These are phyloP conservation scores for Ceryle rudis DNA, from an alignment of 2,797 vertebrate species.

Conservation along the genomic window DNA sequence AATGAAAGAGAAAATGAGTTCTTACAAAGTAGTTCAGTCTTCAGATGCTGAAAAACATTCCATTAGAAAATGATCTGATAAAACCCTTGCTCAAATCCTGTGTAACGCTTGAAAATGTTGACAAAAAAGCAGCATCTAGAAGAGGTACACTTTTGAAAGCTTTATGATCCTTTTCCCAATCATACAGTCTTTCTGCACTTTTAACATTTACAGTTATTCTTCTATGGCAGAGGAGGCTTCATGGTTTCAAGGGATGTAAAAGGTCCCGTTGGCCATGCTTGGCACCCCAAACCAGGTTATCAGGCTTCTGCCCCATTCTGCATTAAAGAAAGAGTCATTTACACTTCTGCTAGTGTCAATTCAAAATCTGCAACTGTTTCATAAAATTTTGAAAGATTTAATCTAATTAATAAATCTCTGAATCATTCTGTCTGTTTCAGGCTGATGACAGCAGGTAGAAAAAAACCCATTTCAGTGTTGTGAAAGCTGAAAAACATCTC, in stretches of 20 bases:
- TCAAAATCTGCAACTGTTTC: background rate
- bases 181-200: background rate
- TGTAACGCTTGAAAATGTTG: background rate
- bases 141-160: background rate
- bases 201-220: background rate
- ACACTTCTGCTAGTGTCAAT: background rate
- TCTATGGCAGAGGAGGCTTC: background rate
- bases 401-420: background rate
- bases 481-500: background rate
- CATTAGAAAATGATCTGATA: background rate
- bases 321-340: background rate
- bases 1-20: background rate
- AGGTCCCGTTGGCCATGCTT: rapidly evolving
- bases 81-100: background rate
- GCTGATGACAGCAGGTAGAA: background rate
- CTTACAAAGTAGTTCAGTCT: background rate
- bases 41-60: background rate
- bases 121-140: background rate
- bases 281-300: background rate
- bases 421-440: background rate
- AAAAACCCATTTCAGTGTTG: background rate
- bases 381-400: background rate
- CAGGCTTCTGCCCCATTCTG: background rate
- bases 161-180: background rate
- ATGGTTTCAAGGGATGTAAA: background rate